These are phyloP conservation scores for Bubo scandiacus DNA, from an alignment of 2,113 vertebrate species.

Conservation along the genomic window DNA sequence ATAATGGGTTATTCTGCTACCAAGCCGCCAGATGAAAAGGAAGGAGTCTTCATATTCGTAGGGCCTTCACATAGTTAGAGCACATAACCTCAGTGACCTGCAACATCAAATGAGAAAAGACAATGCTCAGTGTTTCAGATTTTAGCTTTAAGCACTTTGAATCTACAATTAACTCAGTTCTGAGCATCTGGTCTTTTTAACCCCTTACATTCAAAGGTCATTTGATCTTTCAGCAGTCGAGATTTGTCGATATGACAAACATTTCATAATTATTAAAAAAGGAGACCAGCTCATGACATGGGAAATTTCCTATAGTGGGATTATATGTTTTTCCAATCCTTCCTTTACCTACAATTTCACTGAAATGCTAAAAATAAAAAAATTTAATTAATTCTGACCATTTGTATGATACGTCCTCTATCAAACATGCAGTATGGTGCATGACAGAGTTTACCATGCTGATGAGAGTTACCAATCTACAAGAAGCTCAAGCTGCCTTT, in stretches of 20 bases:
- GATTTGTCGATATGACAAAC: not conserved
- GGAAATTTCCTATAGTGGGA: not conserved
- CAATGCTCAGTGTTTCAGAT: not conserved
- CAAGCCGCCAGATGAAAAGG: not conserved
- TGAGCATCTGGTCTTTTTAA: constrained; percentile 57
- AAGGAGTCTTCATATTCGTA: not conserved
- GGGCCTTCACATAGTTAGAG: not conserved
- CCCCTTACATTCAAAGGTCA: not conserved
- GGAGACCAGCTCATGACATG: not conserved
- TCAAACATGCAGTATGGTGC: not conserved
- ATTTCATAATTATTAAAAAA: constrained; percentile 6
- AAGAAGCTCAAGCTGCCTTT: not conserved
- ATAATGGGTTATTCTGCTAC: constrained; percentile 3
- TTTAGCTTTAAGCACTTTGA: constrained; percentile 1
- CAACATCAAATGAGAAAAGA: constrained; percentile 21
- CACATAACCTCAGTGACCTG: not conserved
- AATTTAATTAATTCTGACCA: not conserved
- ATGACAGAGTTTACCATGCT: not conserved
- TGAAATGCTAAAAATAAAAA: not conserved
- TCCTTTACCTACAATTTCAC: not conserved
- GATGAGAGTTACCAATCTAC: not conserved
- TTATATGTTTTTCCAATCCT: not conserved
- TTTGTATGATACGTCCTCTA: not conserved
- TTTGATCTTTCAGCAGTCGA: constrained; percentile 6
- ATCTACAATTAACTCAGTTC: constrained; percentile 38